phyloP scores from a whole-genome alignment of 2,888 invertebrate species.

The Colostygia pectinataria region DNA sequence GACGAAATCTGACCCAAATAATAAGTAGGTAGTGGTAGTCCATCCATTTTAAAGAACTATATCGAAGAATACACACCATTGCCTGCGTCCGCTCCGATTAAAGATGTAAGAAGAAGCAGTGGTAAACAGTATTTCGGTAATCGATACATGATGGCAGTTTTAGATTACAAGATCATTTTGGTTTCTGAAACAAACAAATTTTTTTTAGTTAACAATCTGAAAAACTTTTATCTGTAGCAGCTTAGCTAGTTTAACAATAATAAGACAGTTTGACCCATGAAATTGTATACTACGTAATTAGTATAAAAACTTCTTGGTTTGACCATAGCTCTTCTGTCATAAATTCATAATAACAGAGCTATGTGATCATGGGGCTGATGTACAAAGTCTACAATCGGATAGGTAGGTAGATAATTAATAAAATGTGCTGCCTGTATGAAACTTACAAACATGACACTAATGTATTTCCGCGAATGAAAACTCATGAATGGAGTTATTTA shows the following conservation, averaged over 20 bases:
- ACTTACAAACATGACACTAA: too few species aligned
- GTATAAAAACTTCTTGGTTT: too few species aligned
- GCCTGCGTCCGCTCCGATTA: conserved; percentile 26
- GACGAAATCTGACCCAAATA: conserved; percentile 1
- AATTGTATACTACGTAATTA: too few species aligned
- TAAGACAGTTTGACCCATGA: too few species aligned
- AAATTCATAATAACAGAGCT: too few species aligned
- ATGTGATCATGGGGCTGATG: too few species aligned
- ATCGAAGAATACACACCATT: conserved; percentile 37
- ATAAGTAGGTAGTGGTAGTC: not conserved
- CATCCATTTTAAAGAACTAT: conserved; percentile 10
- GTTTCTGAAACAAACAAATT: conserved; percentile 29
- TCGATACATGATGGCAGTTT: conserved; percentile 33
- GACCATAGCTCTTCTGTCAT: too few species aligned
- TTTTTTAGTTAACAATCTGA: not conserved
- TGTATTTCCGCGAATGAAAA: conserved; percentile 2
- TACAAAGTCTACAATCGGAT: too few species aligned
- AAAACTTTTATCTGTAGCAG: too few species aligned
- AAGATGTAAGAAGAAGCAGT: conserved; percentile 34
- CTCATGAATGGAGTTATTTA: conserved; percentile 11
- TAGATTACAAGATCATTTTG: conserved; percentile 13
- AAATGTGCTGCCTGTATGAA: too few species aligned
- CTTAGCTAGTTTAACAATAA: too few species aligned
- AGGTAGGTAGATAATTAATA: too few species aligned
- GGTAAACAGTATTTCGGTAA: conserved; percentile 29